Conservation (phyloP, 2,113 vertebrate genomes). For the Mystacornis crossleyi region DNA sequence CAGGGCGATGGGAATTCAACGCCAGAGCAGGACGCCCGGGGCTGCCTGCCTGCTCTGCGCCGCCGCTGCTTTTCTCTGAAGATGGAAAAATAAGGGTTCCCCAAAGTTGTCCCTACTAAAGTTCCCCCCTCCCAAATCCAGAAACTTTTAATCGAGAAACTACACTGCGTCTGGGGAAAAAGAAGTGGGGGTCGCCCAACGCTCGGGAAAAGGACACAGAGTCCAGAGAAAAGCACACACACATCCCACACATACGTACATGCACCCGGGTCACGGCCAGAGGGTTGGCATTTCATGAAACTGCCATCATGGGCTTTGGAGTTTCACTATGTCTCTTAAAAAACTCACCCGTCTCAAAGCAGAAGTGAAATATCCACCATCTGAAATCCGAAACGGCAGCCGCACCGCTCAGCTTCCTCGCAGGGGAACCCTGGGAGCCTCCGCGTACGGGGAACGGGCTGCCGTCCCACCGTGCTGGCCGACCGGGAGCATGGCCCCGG, state of each 20-base stretch:
- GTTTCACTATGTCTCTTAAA: conserved; percentile 50
- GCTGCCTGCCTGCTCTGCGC: neutral
- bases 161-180: neutral
- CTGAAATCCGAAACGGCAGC: conserved; percentile 75
- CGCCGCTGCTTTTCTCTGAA: neutral
- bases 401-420: conserved; percentile 60
- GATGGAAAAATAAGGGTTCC: neutral
- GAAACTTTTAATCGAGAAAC: neutral
- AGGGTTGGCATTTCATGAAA: conserved; percentile 17
- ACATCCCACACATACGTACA: neutral
- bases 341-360: conserved; percentile 65
- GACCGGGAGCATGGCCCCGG: neutral
- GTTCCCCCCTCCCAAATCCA: neutral
- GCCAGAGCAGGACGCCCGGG: neutral
- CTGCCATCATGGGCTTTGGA: conserved; percentile 44
- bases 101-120: neutral
- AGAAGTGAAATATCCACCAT: conserved; percentile 79
- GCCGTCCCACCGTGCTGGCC: neutral
- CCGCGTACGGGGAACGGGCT: neutral
- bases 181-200: neutral
- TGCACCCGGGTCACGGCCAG: neutral
- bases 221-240: neutral
- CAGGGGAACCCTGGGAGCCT: neutral
- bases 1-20: neutral
- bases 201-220: neutral